Base-by-base conservation (phyloP, 2,797 vertebrate genomes). In the Sebastes reedi region DNA sequence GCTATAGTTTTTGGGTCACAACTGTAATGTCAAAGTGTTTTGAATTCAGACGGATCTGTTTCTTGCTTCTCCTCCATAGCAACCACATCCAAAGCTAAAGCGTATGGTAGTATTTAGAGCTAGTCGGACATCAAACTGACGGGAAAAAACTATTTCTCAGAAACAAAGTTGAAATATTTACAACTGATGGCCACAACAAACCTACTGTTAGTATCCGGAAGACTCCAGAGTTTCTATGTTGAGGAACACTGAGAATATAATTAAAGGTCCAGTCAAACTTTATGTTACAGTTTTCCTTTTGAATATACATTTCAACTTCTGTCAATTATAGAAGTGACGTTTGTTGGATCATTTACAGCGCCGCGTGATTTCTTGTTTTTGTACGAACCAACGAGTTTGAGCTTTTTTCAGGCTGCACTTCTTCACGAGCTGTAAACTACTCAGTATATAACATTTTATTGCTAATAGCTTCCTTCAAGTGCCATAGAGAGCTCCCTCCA, bases 391-490 rank as follows among this genome's bases (percentile, higher is more conserved):
- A n/a, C 20, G 29, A 52, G 4, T 72, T 69, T 67, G 42, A 79
- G 39, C 22, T 2, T 50, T 10, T 67, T 58, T 74, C 39, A 59
- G 27, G 9, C 64, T 30, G 18, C 11, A 10, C 64, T 75, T 70
- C 73, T 71, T 69, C 59, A 54, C 67, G 8, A 2, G 73, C 66
- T 75, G 42, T 73, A 75, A 87, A 89, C 58, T 9, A 59, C 79
- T 69, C 6, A 68, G 30, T 72, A 65, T 10, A 66, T 56, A 59
- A 75, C 73, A 39, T 75, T 87, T 90, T 84, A 87, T 54, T 55
- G 75, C 75, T 81, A 66, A 80, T 39, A 36, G 78, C 84, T 86
- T 85, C 83, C 79, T 87, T 85, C 27, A 76, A 68, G 80, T 62
- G 70, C 27, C 67, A 13, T 11, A 32, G 59, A 78, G 58, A 76